These are phyloP conservation scores for Chrysodeixis includens DNA, from an alignment of 2,888 invertebrate genomes.

Conservation along the genomic window DNA sequence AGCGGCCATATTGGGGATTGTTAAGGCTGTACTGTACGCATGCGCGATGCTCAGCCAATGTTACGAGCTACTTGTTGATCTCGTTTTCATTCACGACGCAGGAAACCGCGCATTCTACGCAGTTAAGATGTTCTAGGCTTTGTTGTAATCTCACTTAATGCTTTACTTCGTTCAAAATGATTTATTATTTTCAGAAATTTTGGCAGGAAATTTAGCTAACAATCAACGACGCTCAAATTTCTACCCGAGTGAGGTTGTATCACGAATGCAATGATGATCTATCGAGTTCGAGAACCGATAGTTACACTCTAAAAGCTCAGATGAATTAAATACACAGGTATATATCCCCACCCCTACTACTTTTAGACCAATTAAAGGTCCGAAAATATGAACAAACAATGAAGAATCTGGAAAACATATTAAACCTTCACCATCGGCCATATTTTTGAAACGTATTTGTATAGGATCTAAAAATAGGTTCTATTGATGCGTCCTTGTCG, in stretches of 20 bases:
- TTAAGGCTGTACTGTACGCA: constrained; percentile 62
- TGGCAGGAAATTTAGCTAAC: neutral
- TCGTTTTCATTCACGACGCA: constrained; percentile 83
- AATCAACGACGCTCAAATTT: neutral
- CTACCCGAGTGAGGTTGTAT: neutral
- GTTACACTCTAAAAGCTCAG: constrained; percentile 4
- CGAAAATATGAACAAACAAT: neutral
- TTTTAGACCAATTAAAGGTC: neutral
- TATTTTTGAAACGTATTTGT: constrained; percentile 13
- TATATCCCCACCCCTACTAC: neutral
- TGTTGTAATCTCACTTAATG: constrained; percentile 39
- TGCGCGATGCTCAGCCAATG: constrained; percentile 68
- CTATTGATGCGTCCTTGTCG: constrained; percentile 22
- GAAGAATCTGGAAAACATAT: neutral
- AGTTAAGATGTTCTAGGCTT: constrained; percentile 62
- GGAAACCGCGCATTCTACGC: constrained; percentile 79
- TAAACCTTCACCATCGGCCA: neutral
- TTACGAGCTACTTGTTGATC: constrained; percentile 85
- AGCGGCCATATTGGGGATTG: constrained; percentile 75
- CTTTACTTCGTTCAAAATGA: constrained; percentile 5
- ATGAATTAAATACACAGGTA: neutral
- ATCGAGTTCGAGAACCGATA: constrained; percentile 4
- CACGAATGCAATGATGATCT: neutral
- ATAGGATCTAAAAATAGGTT: constrained; percentile 36
- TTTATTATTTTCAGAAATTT: neutral